phyloP scores from a whole-genome alignment of 2,113 vertebrate genomes.

The Mellivora capensis region DNA sequence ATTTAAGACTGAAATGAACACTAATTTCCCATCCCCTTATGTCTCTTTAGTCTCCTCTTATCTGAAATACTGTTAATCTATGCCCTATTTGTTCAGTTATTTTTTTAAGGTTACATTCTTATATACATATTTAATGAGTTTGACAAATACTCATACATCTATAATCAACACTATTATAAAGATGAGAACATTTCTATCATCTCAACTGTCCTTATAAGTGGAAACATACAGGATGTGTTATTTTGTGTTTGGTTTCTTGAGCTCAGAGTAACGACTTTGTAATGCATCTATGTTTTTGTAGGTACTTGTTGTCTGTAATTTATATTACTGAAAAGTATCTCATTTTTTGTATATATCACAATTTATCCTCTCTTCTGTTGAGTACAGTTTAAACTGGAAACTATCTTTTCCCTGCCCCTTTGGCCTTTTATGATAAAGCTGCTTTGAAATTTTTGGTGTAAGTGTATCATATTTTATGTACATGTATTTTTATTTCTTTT shows the following conservation, averaged over 20 bases:
- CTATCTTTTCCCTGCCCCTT: neutral
- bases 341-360: neutral
- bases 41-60: neutral
- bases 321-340: neutral
- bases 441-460: neutral
- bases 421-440: neutral
- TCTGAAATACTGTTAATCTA: neutral
- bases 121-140: neutral
- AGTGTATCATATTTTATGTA: neutral
- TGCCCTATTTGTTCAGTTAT: neutral
- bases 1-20: neutral
- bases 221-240: neutral
- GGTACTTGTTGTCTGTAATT: neutral
- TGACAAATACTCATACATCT: neutral
- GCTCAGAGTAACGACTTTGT: neutral
- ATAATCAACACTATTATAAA: neutral
- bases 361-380: neutral
- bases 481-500: neutral
- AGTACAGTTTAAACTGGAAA: neutral
- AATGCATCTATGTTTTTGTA: neutral
- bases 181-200: neutral
- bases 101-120: neutral
- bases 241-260: neutral
- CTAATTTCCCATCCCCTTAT: neutral
- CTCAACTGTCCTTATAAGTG: neutral